Base-by-base conservation (phyloP, 1,140 invertebrate genomes). In the Leptonema lineaticorne region DNA sequence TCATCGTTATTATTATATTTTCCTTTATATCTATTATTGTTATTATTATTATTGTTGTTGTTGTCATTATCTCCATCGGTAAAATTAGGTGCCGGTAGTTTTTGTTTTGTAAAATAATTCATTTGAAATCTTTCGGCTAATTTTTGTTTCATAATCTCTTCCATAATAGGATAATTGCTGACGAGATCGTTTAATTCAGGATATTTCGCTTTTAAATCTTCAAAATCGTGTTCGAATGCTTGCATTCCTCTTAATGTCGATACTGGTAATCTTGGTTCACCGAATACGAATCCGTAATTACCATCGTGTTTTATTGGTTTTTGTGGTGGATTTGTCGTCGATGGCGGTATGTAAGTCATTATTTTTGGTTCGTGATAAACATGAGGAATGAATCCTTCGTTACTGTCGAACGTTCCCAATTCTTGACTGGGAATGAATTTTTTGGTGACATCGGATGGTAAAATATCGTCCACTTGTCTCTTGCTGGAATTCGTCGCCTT, bases 91-190 rank as follows among this genome's bases (percentile, higher is more conserved):
- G 33, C 2, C 6, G 57, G 28, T 1, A 37, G 56, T 37, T 59
- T 46, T 62, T 45, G 62, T 7, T 8, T 46, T 16, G 24, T 28
- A 45, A 53, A 29, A 18, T 57, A 28, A 18, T 18, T 67, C 18
- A 63, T 24, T 64, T 63, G 45, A 63, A 73, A 73, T 33, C 48
- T 73, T 58, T 73, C 72, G 9, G 69, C 63, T 14, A 73, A 27
- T 50, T 73, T 73, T 45, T 71, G 69, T 22, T 69, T 70, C 72
- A 73, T 73, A n/a, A 71, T 67, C 22, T 73, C 72, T 63, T 73
- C 72, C 66, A 73, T 71, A 8, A 73, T 67, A 14, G 72, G 72
- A 60, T 71, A 73, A 33, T 69, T 69, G 48, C 63, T 73, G 16
- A 69, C 59, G 16, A 73, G 57, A 37, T 73, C 72, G 28, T 67